Evolutionary conservation across 2,888 invertebrate genomes (phyloP).

Genomic region (Drosophila helvetica): DNA sequence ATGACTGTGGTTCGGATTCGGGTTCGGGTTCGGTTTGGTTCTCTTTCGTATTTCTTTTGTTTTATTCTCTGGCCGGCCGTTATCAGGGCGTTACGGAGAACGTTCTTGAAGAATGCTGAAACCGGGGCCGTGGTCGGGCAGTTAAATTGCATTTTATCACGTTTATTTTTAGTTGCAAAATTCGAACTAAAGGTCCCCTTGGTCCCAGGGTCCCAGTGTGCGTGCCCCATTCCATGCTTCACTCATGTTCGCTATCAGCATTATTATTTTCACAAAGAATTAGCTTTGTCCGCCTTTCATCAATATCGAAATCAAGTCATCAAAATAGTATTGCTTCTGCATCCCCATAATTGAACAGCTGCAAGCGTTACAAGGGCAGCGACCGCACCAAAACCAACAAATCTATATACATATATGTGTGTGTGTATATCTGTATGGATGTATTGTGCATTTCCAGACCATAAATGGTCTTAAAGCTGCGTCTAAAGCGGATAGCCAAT

Average conservation of each 20-base stretch:
- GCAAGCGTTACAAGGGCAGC: conserved; percentile 73
- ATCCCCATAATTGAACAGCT: conserved; percentile 36
- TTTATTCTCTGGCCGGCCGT: conserved; percentile 13
- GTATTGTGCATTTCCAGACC: conserved; percentile 25
- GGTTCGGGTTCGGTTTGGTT: not conserved
- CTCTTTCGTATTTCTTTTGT: conserved; percentile 2
- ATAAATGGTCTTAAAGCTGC: conserved; percentile 65
- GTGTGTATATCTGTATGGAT: conserved; percentile 17
- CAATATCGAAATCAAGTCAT: conserved; percentile 51
- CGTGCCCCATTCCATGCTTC: conserved; percentile 26
- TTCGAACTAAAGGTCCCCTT: conserved; percentile 17
- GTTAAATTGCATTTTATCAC: conserved; percentile 75
- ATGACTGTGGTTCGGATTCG: not conserved
- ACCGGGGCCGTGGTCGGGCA: conserved; percentile 3
- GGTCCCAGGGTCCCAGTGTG: conserved; percentile 18
- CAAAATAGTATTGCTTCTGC: conserved; percentile 20
- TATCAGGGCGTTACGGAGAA: conserved; percentile 23
- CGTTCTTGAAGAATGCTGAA: conserved; percentile 18
- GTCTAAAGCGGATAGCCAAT: conserved; percentile 42
- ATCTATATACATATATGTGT: conserved; percentile 54
- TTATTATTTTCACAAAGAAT: conserved; percentile 46
- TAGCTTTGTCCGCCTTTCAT: conserved; percentile 44
- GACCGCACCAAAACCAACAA: conserved; percentile 54
- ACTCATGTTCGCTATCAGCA: conserved; percentile 10
- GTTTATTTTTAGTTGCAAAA: conserved; percentile 76